A percentile compares a stretch with the other conserved stretches of the same genome.
phyloP scores from a whole-genome alignment of 2,113 vertebrate genomes.

The Tragelaphus buxtoni region DNA sequence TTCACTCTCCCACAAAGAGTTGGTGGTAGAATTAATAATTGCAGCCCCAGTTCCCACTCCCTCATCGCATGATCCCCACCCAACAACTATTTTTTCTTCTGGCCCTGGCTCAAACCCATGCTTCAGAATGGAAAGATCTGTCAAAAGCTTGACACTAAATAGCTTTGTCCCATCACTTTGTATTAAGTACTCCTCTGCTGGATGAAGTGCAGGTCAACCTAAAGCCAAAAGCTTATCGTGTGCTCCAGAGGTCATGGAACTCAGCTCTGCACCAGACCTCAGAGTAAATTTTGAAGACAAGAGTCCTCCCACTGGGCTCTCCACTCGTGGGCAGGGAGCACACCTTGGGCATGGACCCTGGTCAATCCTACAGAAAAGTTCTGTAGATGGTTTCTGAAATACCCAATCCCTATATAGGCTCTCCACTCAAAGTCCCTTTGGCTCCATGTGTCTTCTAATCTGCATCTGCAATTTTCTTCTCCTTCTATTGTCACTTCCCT shows the following conservation, averaged over 20 bases:
- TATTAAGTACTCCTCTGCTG: not conserved
- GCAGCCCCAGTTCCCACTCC: not conserved
- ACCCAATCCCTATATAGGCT: not conserved
- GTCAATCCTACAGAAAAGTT: not conserved
- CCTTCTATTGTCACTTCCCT: not conserved
- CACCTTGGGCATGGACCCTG: not conserved
- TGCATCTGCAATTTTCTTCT: not conserved
- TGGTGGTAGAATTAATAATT: not conserved
- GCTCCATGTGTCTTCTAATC: not conserved
- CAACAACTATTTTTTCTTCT: not conserved
- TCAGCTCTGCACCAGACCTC: not conserved
- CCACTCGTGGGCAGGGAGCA: not conserved
- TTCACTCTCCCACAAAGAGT: not conserved
- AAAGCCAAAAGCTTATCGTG: not conserved
- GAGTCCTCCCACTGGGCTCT: not conserved
- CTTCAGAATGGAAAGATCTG: constrained; percentile 13
- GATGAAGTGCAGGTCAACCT: not conserved
- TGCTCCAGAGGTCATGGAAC: not conserved
- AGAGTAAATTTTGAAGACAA: not conserved
- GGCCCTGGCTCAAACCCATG: not conserved
- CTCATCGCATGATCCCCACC: not conserved
- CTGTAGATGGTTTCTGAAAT: not conserved
- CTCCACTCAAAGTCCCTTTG: not conserved
- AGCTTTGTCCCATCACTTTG: not conserved
- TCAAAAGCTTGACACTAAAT: not conserved